Evolutionary conservation across 2,113 vertebrate species (phyloP), one percentile per base, ranked within the genome.

Genomic region (Actenoides lindsayi): DNA sequence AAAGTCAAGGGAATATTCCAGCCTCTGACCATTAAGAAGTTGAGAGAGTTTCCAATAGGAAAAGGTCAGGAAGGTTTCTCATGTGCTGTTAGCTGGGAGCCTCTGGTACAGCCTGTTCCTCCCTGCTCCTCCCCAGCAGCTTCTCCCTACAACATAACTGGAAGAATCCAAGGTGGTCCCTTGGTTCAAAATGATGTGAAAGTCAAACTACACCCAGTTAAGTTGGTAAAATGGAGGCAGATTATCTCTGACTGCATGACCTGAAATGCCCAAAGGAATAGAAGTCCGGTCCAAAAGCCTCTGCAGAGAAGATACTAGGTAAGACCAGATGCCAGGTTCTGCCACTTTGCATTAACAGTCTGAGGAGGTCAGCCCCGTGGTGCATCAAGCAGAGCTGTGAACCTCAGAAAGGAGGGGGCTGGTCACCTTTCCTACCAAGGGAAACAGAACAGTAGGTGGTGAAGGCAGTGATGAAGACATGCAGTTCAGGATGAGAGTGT

Each of bases 331-430:
- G 57, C 44, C 24, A 46, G 23, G 48, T 33, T 84, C 77, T 63
- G 67, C 39, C 48, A 10, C 8, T 11, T 9, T 11, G 41, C 70
- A 64, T 12, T 15, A 70, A 5, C 27, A 27, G n/a, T 18, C 59
- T 35, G 20, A 57, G 3, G 35, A 83, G 20, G n/a, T 42, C 57
- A 35, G 81, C 76, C 76, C 83, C 71, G 74, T 18, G 56, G 50
- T 35, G 65, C 80, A 44, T 64, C 91, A 92, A 95, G 87, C 53
- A 89, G 74, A 92, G 76, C 59, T 67, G 44, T 9, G 71, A 87
- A 16, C 24, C n/a, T 65, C 59, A 51, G 51, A 54, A 83, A 17
- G 0, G 7, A 37, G n/a, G 28, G n/a, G 24, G 33, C 3, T 6
- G 44, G 69, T 28, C 65, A 65, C 27, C 74, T 92, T 9, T 25